Evolutionary conservation across 1,140 invertebrate genomes (phyloP), one percentile per base, ranked within the genome.

Genomic region (Papilio xuthus): DNA sequence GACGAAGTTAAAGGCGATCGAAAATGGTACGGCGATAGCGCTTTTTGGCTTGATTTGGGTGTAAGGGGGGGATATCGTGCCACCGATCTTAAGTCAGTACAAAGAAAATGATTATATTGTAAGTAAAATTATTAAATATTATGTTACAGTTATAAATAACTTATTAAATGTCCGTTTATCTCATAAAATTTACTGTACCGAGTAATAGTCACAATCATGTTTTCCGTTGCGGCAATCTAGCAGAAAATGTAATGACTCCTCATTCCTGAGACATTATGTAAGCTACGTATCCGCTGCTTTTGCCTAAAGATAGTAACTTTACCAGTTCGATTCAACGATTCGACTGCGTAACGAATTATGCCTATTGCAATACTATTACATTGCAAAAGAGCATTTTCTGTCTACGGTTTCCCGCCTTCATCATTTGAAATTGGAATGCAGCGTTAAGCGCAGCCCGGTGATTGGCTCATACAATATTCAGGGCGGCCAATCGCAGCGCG

Each of bases 381-480:
- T 89, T 88, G 84, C 88, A 87, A 88, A 87, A 86, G 69, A 83
- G 82, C 81, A 80, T 86, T 88, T 86, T 89, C 88, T 88, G 88
- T 90, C 85, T 83, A 81, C 82, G 82, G 85, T 92, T 91, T 92
- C 85, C 90, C 91, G 90, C 90, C 91, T 91, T 91, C 85, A 86
- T 89, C 86, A 90, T 92, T 93, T 92, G 87, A 93, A 93, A 92
- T 93, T 91, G 89, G 90, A 92, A 93, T 93, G 91, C 92, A 93
- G 82, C 87, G 85, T 81, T 90, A 90, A 89, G 91, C 92, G 91
- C 92, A 90, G 81, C 86, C 60, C 87, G 63, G 89, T 90, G 91
- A 93, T 93, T 92, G 91, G 92, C 84, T 92, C 92, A 93, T 93
- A 92, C 92, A 93, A 92, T 93, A 93, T 93, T 93, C 92, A 93